Evolutionary conservation across 2,113 vertebrate genomes (phyloP).

Genomic region (Catagonus wagneri): DNA sequence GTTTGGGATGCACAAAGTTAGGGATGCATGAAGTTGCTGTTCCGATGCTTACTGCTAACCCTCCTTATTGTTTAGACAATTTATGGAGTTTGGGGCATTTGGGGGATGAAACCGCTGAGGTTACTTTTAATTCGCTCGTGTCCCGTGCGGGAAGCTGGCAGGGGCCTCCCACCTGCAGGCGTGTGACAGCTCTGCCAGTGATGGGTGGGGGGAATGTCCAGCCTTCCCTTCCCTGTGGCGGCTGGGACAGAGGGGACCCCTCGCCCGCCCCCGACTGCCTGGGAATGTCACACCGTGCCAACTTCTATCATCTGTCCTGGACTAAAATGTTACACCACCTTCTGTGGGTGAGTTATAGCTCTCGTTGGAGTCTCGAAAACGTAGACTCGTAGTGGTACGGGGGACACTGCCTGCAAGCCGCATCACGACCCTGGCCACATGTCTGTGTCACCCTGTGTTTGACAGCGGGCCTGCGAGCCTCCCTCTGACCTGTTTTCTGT

Average conservation of each 20-base stretch:
- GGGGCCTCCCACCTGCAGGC: background rate
- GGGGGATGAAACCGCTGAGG: background rate
- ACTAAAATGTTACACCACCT: background rate
- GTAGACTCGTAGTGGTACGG: background rate
- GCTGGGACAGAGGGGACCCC: background rate
- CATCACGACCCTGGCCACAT: background rate
- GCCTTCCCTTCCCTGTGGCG: background rate
- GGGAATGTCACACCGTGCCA: background rate
- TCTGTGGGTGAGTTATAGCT: background rate
- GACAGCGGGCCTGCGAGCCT: slow-evolving; percentile 17
- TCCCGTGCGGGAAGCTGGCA: background rate
- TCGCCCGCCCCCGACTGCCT: background rate
- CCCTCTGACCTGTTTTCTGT: slow-evolving; percentile 75
- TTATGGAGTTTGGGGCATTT: background rate
- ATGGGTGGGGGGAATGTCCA: no score
- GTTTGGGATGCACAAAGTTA: no score
- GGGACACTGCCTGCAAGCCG: background rate
- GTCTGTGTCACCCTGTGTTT: background rate
- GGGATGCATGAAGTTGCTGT: background rate
- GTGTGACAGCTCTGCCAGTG: accelerated
- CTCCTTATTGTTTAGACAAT: background rate
- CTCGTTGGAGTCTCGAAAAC: background rate
- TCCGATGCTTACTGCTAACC: background rate
- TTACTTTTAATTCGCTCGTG: background rate
- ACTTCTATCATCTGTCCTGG: background rate